phyloP scores from a whole-genome alignment of 2,888 invertebrate species.

The Dinocampus coccinellae region DNA sequence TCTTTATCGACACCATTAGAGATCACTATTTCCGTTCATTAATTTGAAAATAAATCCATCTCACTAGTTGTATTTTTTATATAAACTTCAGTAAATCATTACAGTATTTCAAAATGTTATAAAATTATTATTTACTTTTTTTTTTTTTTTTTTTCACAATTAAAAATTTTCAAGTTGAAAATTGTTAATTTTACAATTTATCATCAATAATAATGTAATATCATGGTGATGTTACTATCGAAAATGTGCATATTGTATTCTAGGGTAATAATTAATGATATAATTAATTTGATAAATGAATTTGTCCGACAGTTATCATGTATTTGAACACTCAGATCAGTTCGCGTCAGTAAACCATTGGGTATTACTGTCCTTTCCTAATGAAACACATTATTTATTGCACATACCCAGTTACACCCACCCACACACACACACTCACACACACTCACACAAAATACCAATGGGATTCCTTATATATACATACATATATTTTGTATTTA shows the following conservation, averaged over 20 bases:
- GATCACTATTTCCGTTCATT: not conserved
- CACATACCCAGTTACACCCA: not conserved
- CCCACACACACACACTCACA: not conserved
- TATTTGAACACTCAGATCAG: conserved; percentile 37
- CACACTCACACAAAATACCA: too few species aligned
- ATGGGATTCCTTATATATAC: too few species aligned
- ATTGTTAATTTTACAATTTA: not conserved
- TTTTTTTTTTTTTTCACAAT: not conserved
- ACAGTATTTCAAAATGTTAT: too few species aligned
- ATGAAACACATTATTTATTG: conserved; percentile 40
- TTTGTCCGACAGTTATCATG: conserved; percentile 53
- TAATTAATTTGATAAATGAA: conserved; percentile 58
- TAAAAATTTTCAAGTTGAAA: conserved; percentile 9
- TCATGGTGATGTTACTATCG: conserved; percentile 30
- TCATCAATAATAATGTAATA: conserved; percentile 31
- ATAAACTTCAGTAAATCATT: too few species aligned
- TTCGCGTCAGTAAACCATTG: conserved; percentile 33
- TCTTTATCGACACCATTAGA: not conserved
- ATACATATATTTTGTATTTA: too few species aligned
- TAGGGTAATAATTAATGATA: conserved; percentile 54
- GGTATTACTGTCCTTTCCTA: conserved; percentile 20
- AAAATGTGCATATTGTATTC: conserved; percentile 33
- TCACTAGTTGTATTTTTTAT: too few species aligned
- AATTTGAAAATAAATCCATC: not conserved
- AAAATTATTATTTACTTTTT: not conserved